These are phyloP conservation scores for Belgica antarctica DNA, from an alignment of 2,888 invertebrate genomes.

Conservation along the genomic window DNA sequence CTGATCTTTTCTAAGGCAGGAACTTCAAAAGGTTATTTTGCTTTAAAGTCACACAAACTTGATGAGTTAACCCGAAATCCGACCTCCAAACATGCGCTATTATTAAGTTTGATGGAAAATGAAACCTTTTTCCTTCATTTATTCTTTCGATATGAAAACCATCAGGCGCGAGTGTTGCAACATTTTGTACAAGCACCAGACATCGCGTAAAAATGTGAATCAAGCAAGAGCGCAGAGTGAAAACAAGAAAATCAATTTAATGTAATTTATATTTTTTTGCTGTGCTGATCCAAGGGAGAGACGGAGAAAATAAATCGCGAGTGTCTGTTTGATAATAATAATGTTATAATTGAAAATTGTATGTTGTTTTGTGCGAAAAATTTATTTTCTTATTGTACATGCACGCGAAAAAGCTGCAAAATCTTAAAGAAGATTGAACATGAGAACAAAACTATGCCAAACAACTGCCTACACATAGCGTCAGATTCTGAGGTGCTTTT, in stretches of 20 bases:
- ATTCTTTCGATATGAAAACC: too few relatives aligned
- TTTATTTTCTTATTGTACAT: slow-evolving; percentile 1
- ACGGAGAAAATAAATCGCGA: not conserved
- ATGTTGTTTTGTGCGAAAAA: slow-evolving; percentile 29
- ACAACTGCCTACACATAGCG: not conserved
- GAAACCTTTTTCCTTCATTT: not conserved
- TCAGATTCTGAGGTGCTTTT: not conserved
- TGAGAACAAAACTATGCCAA: not conserved
- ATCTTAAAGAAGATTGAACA: not conserved
- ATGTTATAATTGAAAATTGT: slow-evolving; percentile 40
- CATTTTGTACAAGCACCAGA: not conserved
- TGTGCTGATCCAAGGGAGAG: not conserved
- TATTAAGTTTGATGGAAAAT: slow-evolving; percentile 19
- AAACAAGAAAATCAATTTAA: slow-evolving; percentile 21
- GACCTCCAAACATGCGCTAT: too few relatives aligned
- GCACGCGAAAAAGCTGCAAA: not conserved
- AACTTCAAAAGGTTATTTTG: too few relatives aligned
- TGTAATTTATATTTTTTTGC: slow-evolving; percentile 24
- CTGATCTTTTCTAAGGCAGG: too few relatives aligned
- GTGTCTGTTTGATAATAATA: slow-evolving; percentile 27
- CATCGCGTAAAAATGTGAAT: not conserved
- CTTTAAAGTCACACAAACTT: too few relatives aligned
- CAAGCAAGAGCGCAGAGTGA: not conserved
- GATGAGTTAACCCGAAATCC: too few relatives aligned
- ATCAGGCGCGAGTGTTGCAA: not conserved